phyloP scores from a whole-genome alignment of 2,888 invertebrate species.

The Drosophila buzzatii region DNA sequence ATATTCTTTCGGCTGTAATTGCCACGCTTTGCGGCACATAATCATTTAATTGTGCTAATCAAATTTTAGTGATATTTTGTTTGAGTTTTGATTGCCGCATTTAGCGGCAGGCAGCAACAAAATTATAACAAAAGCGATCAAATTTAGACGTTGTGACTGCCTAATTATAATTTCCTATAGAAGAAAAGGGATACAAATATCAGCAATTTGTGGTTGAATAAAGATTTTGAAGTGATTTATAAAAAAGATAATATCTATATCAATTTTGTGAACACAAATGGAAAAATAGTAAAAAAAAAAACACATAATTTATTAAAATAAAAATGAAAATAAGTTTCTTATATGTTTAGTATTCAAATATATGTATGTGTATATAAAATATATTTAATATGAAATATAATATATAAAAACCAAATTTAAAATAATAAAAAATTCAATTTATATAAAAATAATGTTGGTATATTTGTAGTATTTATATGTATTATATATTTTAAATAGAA shows the following conservation, averaged over 20 bases:
- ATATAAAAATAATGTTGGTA: too few species aligned
- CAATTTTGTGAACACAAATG: too few species aligned
- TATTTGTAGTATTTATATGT: too few species aligned
- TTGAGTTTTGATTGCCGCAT: constrained; percentile 67
- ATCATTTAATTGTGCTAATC: constrained; percentile 79
- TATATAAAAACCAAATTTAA: too few species aligned
- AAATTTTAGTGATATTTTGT: constrained; percentile 63
- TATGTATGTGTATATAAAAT: too few species aligned
- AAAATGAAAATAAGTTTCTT: too few species aligned
- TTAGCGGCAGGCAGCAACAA: constrained; percentile 51
- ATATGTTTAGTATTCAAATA: too few species aligned
- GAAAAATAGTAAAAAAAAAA: too few species aligned
- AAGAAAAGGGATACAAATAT: not conserved
- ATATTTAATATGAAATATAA: too few species aligned
- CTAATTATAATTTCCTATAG: constrained; percentile 16
- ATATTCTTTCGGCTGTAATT: constrained; percentile 50
- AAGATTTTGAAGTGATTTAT: not conserved
- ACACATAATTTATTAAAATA: too few species aligned
- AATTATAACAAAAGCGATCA: constrained; percentile 32
- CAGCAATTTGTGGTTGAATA: constrained; percentile 4
- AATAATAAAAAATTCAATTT: too few species aligned
- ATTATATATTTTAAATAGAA: not conserved
- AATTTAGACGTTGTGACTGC: constrained; percentile 4
- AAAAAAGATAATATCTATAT: not conserved
- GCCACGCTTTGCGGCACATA: constrained; percentile 76